phyloP scores from a whole-genome alignment of 1,140 invertebrate species.

The Radopholus similis region DNA sequence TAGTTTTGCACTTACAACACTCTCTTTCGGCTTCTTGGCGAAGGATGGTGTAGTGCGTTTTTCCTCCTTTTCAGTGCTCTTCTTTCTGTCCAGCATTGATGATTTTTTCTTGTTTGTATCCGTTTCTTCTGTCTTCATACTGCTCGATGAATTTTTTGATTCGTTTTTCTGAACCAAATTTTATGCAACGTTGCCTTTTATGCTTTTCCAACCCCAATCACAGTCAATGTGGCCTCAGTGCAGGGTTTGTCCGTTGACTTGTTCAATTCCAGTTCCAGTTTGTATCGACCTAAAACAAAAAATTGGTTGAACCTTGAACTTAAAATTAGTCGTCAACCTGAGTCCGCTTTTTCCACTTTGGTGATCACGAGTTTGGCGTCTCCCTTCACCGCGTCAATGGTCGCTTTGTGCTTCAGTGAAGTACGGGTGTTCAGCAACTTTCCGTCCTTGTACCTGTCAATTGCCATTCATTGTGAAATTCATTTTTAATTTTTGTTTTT shows the following conservation, averaged over 20 bases:
- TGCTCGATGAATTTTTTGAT: not conserved
- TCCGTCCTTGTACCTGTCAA: constrained; percentile 12
- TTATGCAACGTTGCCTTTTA: not conserved
- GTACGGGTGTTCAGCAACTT: constrained; percentile 10
- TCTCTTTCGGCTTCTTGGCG: constrained; percentile 10
- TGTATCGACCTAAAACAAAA: constrained; percentile 3
- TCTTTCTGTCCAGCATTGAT: not conserved
- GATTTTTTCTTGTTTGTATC: not conserved
- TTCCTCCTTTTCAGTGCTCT: not conserved
- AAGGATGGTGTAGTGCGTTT: constrained; percentile 1
- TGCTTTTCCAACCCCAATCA: not conserved
- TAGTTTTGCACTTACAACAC: not conserved
- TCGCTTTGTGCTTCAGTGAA: constrained; percentile 7
- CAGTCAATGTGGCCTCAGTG: not conserved
- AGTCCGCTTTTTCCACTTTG: constrained; percentile 13
- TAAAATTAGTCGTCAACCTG: not conserved
- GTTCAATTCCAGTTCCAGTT: constrained; percentile 9
- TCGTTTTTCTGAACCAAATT: not conserved
- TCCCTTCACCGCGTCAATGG: constrained; percentile 1
- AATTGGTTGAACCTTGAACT: not conserved
- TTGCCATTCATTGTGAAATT: not conserved
- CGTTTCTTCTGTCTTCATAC: not conserved
- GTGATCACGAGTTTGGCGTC: constrained; percentile 10
- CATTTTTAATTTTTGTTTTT: not conserved
- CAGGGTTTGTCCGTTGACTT: not conserved